These are phyloP conservation scores for Cyclophora punctaria DNA, from an alignment of 2,888 invertebrate species.

Conservation along the genomic window DNA sequence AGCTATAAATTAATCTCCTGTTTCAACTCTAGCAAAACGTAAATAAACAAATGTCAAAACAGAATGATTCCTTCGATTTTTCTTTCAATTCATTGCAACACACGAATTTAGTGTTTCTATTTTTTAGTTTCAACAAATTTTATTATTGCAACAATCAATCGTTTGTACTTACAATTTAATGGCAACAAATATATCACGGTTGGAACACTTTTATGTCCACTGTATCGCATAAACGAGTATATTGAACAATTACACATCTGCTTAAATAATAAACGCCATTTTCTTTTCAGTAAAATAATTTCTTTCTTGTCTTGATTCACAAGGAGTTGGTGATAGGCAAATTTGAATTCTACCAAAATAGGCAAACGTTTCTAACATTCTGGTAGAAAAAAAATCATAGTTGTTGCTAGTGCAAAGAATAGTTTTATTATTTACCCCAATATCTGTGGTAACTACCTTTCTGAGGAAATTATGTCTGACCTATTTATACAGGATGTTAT, in stretches of 20 bases:
- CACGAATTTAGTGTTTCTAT: conserved; percentile 61
- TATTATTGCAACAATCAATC: conserved; percentile 64
- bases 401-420: neutral
- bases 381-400: conserved; percentile 4
- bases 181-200: conserved; percentile 50
- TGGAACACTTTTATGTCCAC: no score
- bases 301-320: neutral
- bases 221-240: neutral
- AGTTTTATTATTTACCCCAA: no score
- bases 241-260: conserved; percentile 3
- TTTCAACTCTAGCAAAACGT: neutral
- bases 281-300: neutral
- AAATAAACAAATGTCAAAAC: conserved; percentile 20
- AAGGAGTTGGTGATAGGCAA: neutral
- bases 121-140: conserved; percentile 35
- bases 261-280: neutral
- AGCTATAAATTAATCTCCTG: no score
- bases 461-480: no score
- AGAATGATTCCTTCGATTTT: conserved; percentile 23
- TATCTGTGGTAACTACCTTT: no score
- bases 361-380: conserved; percentile 6
- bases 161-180: conserved; percentile 42
- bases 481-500: no score
- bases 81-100: conserved; percentile 52
- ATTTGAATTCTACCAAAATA: conserved; percentile 8